Conservation (phyloP, 2,888 invertebrate genomes). For the Drosophila mimica region DNA sequence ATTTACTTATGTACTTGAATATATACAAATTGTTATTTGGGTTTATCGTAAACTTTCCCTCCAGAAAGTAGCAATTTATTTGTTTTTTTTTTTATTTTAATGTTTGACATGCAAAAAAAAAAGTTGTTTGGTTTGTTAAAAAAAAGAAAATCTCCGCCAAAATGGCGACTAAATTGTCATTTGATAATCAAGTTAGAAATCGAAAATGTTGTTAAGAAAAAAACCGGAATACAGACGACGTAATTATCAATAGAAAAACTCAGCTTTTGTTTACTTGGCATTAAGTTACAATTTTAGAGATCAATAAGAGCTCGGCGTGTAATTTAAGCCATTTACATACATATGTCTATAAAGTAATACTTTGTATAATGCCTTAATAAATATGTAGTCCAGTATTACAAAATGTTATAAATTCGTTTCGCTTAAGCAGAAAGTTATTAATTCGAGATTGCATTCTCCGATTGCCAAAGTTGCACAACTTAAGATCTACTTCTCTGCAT, state of each 20-base stretch:
- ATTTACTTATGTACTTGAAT: background rate
- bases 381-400: background rate
- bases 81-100: background rate
- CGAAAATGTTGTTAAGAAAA: background rate
- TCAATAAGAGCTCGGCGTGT: background rate
- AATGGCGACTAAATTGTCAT: slow-evolving; percentile 3
- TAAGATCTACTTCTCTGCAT: background rate
- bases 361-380: background rate
- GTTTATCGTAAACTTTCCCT: background rate
- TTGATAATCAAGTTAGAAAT: background rate
- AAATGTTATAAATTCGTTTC: background rate
- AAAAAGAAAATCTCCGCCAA: background rate
- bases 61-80: background rate
- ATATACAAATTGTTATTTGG: background rate
- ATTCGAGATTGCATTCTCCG: background rate
- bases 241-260: background rate
- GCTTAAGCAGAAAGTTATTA: background rate
- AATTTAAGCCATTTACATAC: background rate
- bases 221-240: background rate
- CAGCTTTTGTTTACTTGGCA: background rate
- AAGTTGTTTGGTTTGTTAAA: background rate
- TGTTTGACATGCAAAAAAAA: background rate
- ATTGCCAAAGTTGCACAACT: background rate
- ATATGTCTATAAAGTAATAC: background rate
- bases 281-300: background rate